Base-by-base conservation (phyloP, 2,888 invertebrate genomes). In the Miltochrista miniata region DNA sequence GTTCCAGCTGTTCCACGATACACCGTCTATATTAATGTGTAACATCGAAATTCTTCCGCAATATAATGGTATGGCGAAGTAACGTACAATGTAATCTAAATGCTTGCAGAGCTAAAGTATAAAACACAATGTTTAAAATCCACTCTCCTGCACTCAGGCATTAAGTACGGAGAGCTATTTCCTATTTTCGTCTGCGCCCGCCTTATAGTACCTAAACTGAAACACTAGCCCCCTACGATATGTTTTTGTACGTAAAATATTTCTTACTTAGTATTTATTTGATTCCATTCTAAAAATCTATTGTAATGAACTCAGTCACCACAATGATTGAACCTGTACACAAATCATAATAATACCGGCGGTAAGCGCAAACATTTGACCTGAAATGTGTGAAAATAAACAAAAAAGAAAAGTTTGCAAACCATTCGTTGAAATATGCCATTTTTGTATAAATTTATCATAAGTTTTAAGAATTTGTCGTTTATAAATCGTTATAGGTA, bases 71-170 rank as follows among this genome's bases (percentile, higher is more conserved):
- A 35, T 40, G 5, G 15, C 12, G 29, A 44, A 40, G 14, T 30
- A 49, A 30, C 39, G 8, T n/a, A 49, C 29, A 34, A 38, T 4
- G 29, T 52, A 56, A 59, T 62, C 56, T 60, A 53, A 68, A 68
- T 68, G 52, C 55, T 63, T 51, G 48, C 54, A 55, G 63, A 64
- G 56, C 57, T 55, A 63, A 61, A 59, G 67, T 71, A 67, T 78
- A 77, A 78, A 77, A 76, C 65, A 77, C 74, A 76, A 76, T 80
- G 80, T 84, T 82, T 79, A 74, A 79, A 84, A 81, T 80, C 76
- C 72, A 73, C 75, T 72, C 62, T 59, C 70, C 64, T 66, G 59
- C 76, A 68, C 68, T 67, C 60, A 48, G 60, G 70, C 66, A 70
- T 76, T 83, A 83, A 84, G 71, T 75, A 79, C 73, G 61, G 68